These are phyloP conservation scores for Proctacanthus coquilletti DNA, from an alignment of 1,140 invertebrate species.

Conservation along the genomic window DNA sequence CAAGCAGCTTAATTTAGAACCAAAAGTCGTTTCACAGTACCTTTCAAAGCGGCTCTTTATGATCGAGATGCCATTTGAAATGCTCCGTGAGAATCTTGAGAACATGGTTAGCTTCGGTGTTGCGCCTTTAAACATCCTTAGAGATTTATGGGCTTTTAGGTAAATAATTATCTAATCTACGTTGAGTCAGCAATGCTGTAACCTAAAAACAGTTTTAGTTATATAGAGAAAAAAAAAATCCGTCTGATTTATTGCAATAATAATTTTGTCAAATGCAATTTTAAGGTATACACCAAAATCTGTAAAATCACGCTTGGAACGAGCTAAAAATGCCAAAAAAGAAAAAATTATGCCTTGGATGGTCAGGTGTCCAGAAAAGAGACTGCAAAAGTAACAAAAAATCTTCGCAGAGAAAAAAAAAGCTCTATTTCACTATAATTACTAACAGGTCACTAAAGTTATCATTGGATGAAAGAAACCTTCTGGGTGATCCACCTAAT, in stretches of 20 bases:
- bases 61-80: slow-evolving; percentile 25
- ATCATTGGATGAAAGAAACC: slow-evolving; percentile 27
- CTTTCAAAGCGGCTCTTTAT: slow-evolving; percentile 23
- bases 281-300: slow-evolving; percentile 27
- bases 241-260: no score
- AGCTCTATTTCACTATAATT: no score
- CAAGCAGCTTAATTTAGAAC: slow-evolving; percentile 15
- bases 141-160: slow-evolving; percentile 36
- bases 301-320: slow-evolving; percentile 27
- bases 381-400: slow-evolving; percentile 25
- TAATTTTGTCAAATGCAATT: no score
- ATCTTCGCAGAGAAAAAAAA: no score
- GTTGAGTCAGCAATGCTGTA: no score
- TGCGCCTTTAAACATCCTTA: slow-evolving; percentile 28
- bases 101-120: slow-evolving; percentile 30
- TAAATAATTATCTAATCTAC: no score
- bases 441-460: slow-evolving; percentile 32
- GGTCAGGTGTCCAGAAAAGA: slow-evolving; percentile 31
- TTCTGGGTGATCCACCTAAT: slow-evolving; percentile 30
- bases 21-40: slow-evolving; percentile 21
- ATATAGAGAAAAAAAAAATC: no score
- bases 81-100: slow-evolving; percentile 22
- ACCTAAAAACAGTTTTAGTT: no score
- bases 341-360: slow-evolving; percentile 38
- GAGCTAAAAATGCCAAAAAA: slow-evolving; percentile 28